phyloP scores from a whole-genome alignment of 2,113 vertebrate genomes.

The Dipodomys ordii region DNA sequence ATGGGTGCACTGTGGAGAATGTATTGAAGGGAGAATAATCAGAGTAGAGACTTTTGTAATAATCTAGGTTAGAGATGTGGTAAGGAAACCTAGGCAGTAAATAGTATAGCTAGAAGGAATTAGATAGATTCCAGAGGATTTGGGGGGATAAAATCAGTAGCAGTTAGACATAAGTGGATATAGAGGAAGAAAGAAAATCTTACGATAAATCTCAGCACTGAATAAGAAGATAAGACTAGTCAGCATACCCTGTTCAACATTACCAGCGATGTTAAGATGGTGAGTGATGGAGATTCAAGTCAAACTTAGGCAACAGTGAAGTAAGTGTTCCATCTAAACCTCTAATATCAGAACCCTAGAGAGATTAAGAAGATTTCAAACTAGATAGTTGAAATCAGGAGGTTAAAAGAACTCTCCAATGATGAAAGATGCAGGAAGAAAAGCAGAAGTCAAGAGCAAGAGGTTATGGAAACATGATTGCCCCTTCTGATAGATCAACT shows the following conservation, averaged over 20 bases:
- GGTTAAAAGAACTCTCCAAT: conserved; percentile 20
- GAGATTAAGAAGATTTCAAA: not conserved
- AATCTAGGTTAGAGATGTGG: not conserved
- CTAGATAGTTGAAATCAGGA: conserved; percentile 23
- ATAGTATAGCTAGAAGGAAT: not conserved
- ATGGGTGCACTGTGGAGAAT: not conserved
- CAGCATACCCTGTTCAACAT: not conserved
- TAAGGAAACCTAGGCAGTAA: not conserved
- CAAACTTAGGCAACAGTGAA: conserved; percentile 8
- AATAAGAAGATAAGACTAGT: not conserved
- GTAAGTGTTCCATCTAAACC: not conserved
- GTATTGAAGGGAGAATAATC: not conserved
- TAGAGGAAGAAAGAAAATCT: not conserved
- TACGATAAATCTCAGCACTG: not conserved
- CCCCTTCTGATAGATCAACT: not conserved
- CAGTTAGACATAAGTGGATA: not conserved
- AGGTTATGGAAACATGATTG: not conserved
- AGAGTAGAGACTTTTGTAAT: not conserved
- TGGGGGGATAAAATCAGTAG: conserved; percentile 32
- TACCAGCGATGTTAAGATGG: conserved; percentile 10
- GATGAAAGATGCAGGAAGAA: conserved; percentile 18
- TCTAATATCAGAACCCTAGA: not conserved
- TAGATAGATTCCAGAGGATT: not conserved
- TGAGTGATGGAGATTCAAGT: not conserved
- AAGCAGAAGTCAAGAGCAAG: not conserved